A percentile compares a stretch with the other conserved stretches of the same genome.
Evolutionary conservation across 2,888 invertebrate genomes (phyloP).

Genomic region (Dyspetes luteomarginatus): DNA sequence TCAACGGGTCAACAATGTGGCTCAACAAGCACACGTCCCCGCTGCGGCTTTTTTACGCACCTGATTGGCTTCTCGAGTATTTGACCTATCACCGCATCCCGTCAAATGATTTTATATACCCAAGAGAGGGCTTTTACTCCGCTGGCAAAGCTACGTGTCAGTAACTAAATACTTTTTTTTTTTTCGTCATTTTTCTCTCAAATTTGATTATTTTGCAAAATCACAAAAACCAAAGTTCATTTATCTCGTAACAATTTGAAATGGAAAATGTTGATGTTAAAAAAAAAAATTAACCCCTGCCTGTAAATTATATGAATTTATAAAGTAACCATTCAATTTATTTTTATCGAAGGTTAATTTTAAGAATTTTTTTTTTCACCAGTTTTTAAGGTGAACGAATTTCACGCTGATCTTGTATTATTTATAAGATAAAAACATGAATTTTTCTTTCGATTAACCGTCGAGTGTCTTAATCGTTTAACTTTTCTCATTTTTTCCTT

Average conservation of each 20-base stretch:
- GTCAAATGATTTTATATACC: background rate
- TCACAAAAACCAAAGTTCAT: background rate
- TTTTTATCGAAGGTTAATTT: background rate
- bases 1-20: conserved; percentile 30
- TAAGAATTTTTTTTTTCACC: background rate
- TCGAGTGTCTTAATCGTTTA: conserved; percentile 46
- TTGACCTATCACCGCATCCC: conserved; percentile 39
- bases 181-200: background rate
- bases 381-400: too few species aligned
- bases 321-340: background rate
- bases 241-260: background rate
- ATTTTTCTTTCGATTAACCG: conserved; percentile 37
- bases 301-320: background rate
- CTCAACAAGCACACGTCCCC: conserved; percentile 11
- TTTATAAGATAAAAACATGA: background rate
- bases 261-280: background rate
- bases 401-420: too few species aligned
- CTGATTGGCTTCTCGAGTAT: conserved; percentile 35
- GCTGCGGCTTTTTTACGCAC: conserved; percentile 28
- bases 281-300: background rate
- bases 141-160: conserved; percentile 16
- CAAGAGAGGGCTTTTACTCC: background rate
- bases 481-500: conserved; percentile 16
- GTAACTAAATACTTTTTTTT: background rate
- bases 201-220: background rate